phyloP scores from a whole-genome alignment of 1,140 invertebrate species.

The Neotoxoptera formosana region DNA sequence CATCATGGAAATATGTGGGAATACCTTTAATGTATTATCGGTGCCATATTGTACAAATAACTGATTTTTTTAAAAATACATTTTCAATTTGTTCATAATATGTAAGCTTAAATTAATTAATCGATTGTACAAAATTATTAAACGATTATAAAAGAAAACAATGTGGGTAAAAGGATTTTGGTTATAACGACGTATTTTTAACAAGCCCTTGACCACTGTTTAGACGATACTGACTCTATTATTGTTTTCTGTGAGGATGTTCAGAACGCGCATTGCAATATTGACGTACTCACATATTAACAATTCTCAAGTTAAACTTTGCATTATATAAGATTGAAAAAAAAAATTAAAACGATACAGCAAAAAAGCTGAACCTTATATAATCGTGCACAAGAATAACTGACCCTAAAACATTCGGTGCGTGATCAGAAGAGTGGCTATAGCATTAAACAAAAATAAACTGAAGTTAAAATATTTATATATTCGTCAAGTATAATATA shows the following conservation, averaged over 20 bases:
- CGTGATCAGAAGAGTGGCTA: not conserved
- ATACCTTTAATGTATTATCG: no score
- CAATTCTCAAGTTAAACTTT: not conserved
- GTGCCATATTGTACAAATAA: no score
- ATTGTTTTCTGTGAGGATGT: not conserved
- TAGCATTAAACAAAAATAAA: not conserved
- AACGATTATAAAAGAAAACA: no score
- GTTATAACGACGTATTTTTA: no score
- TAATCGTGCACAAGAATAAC: not conserved
- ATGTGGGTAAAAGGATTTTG: no score
- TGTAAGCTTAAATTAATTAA: no score
- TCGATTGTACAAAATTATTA: no score
- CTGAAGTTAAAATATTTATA: not conserved
- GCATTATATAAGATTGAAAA: not conserved
- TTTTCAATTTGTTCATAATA: no score
- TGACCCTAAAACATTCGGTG: not conserved
- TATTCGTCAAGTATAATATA: not conserved
- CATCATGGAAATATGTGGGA: no score
- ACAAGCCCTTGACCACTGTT: no score
- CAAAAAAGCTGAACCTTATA: not conserved
- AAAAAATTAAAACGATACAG: not conserved
- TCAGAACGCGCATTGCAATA: not conserved
- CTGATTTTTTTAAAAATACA: no score
- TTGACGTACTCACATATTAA: not conserved
- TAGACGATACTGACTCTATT: not conserved